Conservation (phyloP, 2,797 vertebrate genomes). For the Trachops cirrhosus region DNA sequence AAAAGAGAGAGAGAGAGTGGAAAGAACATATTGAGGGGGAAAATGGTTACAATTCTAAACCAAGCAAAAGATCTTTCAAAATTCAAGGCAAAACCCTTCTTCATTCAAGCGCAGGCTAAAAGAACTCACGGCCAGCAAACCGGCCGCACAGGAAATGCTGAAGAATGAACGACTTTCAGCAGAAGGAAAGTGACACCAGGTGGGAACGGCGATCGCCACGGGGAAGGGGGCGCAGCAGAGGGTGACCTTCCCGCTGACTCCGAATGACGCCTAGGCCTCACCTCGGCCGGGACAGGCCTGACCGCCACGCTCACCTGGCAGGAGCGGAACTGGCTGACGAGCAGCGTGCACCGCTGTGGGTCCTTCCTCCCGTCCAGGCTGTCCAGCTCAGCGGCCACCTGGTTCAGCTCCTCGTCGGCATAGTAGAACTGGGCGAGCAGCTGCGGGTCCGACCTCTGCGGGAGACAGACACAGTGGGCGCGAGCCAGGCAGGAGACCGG, state of each 20-base stretch:
- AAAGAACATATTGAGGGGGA: too few relatives aligned
- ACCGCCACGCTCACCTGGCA: slow-evolving; percentile 89
- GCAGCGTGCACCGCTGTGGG: slow-evolving; percentile 95
- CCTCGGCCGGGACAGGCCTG: background rate
- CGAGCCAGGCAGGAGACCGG: background rate
- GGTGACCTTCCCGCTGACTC: background rate
- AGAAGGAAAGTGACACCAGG: too few relatives aligned
- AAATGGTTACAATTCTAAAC: too few relatives aligned
- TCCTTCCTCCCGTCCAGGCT: slow-evolving; percentile 97
- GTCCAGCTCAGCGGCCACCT: slow-evolving; percentile 96
- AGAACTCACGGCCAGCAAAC: background rate
- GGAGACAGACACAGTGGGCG: background rate
- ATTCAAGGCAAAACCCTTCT: too few relatives aligned
- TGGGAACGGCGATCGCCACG: background rate
- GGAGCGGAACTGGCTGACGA: slow-evolving; percentile 98
- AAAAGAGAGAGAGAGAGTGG: too few relatives aligned
- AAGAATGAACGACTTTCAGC: background rate
- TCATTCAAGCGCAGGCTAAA: background rate
- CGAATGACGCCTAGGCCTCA: rapidly evolving
- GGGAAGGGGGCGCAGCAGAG: background rate
- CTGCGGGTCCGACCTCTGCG: slow-evolving; percentile 95
- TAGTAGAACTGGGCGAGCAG: slow-evolving; percentile 99
- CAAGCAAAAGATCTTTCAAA: background rate
- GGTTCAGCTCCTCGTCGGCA: slow-evolving; percentile 97
- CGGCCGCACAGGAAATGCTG: background rate